A percentile compares a stretch with the other conserved stretches of the same genome.
Evolutionary conservation across 2,113 vertebrate species (phyloP).

Genomic region (Pluvialis apricaria): DNA sequence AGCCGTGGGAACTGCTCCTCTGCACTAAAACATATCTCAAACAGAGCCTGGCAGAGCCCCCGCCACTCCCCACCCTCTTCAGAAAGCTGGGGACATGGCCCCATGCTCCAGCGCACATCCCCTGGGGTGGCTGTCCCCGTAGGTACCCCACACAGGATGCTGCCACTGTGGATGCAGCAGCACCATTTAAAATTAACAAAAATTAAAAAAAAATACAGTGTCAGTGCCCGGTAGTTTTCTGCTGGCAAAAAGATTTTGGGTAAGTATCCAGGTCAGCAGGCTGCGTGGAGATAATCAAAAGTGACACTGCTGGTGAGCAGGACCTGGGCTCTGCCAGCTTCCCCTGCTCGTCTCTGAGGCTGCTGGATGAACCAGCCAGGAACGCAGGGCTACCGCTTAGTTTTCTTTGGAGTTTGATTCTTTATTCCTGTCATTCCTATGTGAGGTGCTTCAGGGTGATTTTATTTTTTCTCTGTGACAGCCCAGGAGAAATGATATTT

Average conservation of each 20-base stretch:
- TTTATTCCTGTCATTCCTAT: background rate
- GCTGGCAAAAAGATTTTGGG: background rate
- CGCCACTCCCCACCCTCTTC: background rate
- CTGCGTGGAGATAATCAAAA: background rate
- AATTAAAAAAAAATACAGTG: background rate
- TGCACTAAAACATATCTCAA: background rate
- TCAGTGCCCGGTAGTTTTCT: background rate
- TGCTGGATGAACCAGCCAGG: background rate
- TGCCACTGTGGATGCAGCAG: background rate
- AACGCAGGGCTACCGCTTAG: background rate
- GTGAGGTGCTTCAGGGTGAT: background rate
- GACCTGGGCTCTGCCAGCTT: background rate
- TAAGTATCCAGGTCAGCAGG: background rate
- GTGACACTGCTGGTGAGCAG: background rate
- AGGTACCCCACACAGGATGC: too few relatives aligned
- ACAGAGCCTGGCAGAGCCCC: background rate
- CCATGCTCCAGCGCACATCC: rapidly evolving
- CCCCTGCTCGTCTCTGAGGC: background rate
- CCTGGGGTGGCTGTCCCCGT: background rate
- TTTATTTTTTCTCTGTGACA: background rate
- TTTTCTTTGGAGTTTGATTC: constrained; percentile 1
- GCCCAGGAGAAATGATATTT: background rate
- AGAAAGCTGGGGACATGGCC: background rate
- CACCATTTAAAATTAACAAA: background rate
- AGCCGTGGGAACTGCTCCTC: background rate